Conservation (phyloP, 2,797 vertebrate species). For the Cyclura pinguis region DNA sequence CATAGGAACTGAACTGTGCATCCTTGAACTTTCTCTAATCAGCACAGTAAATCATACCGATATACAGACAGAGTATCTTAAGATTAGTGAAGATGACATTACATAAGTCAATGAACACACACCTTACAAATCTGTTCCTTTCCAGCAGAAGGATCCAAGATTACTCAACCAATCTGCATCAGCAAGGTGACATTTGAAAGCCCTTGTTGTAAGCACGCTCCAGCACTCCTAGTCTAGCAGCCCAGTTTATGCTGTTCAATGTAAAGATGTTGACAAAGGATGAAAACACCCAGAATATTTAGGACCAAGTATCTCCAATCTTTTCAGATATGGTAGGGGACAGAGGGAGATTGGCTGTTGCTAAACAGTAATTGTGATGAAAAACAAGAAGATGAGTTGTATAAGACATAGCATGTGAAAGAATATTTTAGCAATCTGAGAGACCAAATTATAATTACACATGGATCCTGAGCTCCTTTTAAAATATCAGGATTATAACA, state of each 20-base stretch:
- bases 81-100: background rate
- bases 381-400: background rate
- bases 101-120: background rate
- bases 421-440: background rate
- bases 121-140: background rate
- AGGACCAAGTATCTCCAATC: background rate
- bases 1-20: background rate
- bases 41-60: background rate
- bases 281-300: background rate
- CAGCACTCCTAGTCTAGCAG: background rate
- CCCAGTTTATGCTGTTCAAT: background rate
- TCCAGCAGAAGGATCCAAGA: background rate
- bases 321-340: background rate
- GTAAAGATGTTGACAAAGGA: background rate
- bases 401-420: background rate
- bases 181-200: slow-evolving; percentile 14
- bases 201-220: background rate
- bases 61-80: background rate
- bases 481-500: slow-evolving; percentile 4
- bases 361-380: background rate
- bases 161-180: background rate
- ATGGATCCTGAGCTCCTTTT: slow-evolving; percentile 1
- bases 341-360: background rate
- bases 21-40: background rate
- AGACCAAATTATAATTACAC: background rate